These are phyloP conservation scores for Meleagris gallopavo DNA, from an alignment of 2,113 vertebrate genomes.

Conservation along the genomic window DNA sequence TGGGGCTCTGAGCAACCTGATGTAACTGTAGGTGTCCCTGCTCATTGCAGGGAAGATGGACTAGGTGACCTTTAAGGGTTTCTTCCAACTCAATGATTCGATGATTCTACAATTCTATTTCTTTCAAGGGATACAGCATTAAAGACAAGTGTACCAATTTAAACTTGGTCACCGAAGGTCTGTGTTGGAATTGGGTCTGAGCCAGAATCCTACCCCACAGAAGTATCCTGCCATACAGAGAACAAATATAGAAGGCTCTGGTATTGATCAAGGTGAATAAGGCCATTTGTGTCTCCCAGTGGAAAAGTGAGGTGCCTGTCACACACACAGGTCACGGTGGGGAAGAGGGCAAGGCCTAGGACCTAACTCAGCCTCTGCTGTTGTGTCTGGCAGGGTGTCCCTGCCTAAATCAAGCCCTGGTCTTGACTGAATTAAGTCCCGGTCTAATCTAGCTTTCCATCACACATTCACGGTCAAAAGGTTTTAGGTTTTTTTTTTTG, in stretches of 20 bases:
- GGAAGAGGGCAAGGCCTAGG: not conserved
- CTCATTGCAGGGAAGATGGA: no score
- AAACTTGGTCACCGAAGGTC: not conserved
- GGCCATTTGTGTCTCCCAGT: not conserved
- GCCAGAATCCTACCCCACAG: not conserved
- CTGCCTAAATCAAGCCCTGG: not conserved
- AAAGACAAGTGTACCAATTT: not conserved
- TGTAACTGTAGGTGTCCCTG: no score
- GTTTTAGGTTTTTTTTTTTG: not conserved
- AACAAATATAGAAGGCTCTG: not conserved
- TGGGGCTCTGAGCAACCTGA: no score
- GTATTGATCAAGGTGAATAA: no score
- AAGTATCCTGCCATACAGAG: not conserved
- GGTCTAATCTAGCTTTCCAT: not conserved
- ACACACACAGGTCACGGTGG: not conserved
- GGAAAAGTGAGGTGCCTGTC: not conserved
- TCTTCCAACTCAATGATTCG: no score
- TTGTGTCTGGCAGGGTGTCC: not conserved
- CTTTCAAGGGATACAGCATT: not conserved
- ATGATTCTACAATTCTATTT: not conserved
- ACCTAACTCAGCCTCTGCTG: not conserved
- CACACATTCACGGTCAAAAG: slow-evolving; percentile 10
- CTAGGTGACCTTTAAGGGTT: no score
- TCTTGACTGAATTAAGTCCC: not conserved
- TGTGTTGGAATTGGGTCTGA: not conserved